phyloP scores from a whole-genome alignment of 2,797 vertebrate genomes.

The Anabacerthia variegaticeps region DNA sequence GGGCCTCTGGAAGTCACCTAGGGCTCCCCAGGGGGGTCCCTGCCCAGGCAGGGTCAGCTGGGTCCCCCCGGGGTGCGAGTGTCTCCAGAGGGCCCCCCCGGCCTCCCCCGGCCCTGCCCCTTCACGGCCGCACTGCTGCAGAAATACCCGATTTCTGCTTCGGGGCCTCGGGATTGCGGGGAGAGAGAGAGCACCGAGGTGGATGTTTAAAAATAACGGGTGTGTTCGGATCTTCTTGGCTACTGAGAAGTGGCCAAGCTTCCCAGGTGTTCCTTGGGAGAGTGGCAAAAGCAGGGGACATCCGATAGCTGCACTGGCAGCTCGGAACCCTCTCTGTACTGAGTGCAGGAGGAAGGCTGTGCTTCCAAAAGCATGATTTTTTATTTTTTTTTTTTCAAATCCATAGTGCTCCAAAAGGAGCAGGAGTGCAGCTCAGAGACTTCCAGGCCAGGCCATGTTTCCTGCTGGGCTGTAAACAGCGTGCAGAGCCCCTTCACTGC shows the following conservation, averaged over 20 bases:
- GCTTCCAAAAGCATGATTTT: background rate
- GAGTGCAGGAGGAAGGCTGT: rapidly evolving
- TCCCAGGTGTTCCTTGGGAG: background rate
- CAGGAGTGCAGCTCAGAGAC: background rate
- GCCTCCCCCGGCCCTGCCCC: rapidly evolving
- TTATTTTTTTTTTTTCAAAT: background rate
- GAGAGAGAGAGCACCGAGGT: background rate
- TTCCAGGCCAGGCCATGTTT: background rate
- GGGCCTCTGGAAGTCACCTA: no score
- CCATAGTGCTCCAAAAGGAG: background rate
- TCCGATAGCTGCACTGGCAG: background rate
- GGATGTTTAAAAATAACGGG: background rate
- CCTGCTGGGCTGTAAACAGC: background rate
- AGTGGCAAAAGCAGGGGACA: background rate
- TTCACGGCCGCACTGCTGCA: background rate
- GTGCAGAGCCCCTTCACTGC: background rate
- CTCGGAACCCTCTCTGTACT: background rate
- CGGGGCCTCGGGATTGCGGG: background rate
- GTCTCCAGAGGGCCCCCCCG: no score
- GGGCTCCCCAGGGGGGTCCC: no score
- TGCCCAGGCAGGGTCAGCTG: no score
- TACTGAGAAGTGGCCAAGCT: background rate
- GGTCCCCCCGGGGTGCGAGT: no score
- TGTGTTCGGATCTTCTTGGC: background rate
- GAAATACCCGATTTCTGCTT: background rate